These are phyloP conservation scores for Aptenodytes patagonicus DNA, from an alignment of 2,113 vertebrate genomes.

Conservation along the genomic window DNA sequence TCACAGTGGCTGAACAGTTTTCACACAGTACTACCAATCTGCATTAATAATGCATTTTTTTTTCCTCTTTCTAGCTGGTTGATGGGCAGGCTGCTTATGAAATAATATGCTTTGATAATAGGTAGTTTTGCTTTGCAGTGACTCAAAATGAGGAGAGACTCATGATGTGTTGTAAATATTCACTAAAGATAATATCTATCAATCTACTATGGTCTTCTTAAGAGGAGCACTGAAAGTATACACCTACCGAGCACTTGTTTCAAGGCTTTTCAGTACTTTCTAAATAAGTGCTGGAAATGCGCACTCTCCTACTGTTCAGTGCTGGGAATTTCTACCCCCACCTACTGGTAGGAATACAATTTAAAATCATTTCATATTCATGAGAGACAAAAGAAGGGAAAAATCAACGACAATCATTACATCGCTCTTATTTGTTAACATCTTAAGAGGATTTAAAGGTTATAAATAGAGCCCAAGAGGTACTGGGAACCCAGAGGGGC, in stretches of 20 bases:
- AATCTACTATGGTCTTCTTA: background rate
- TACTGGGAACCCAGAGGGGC: background rate
- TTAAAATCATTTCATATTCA: background rate
- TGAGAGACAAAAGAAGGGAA: background rate
- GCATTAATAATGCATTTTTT: background rate
- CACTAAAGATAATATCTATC: background rate
- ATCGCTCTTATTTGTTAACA: background rate
- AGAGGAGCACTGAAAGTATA: background rate
- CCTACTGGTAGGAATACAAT: background rate
- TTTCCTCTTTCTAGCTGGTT: background rate
- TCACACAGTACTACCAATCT: background rate
- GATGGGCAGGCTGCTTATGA: conserved; percentile 3
- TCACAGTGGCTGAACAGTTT: conserved; percentile 42
- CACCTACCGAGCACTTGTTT: background rate
- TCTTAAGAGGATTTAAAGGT: background rate
- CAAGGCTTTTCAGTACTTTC: background rate
- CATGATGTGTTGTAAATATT: background rate
- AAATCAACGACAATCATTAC: background rate
- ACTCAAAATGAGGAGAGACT: background rate
- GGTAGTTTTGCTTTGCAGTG: background rate
- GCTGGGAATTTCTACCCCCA: background rate
- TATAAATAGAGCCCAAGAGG: background rate
- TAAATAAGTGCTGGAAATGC: background rate
- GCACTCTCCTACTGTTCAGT: background rate
- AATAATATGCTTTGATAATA: conserved; percentile 19